Base-by-base conservation (phyloP, 1,140 invertebrate genomes). In the Polyergus mexicanus region DNA sequence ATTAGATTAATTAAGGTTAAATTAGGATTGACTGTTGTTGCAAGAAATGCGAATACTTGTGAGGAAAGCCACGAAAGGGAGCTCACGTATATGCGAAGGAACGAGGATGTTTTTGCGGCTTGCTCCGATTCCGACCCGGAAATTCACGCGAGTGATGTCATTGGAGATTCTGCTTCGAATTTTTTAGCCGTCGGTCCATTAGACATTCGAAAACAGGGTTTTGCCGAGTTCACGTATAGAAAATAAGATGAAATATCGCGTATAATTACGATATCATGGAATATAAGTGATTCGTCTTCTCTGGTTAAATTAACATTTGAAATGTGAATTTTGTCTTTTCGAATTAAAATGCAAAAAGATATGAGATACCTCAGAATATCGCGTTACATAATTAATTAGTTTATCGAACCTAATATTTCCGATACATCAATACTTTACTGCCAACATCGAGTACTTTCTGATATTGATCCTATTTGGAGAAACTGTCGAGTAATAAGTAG, bases 231-330 rank as follows among this genome's bases (percentile, higher is more conserved):
- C 41, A 38, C 25, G 25, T 16, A 8, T 32, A 65, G 19, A 51
- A 1, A 77, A 28, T 28, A 28, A 51, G 11, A 76, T 77, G n/a
- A 78, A 78, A 66, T 78, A 65, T 65, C 28, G 19, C 28, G n/a
- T 35, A 22, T 63, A 63, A 63, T 77, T n/a, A 11, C 7, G 75
- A 32, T 44, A 76, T 28, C 74, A 2, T 60, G 58, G 5, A 35
- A 63, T 47, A 44, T 77, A 56, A 78, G 10, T 11, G 41, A 11
- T 8, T 38, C 6, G 16, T 60, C 22, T 10, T 44, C 2, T 76
- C 32, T 38, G 19, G 11, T 16, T 56, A 10, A 35, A 78, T 78
- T 66, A 78, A 51, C 41, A 66, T 78, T 78, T 66, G 16, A 65
- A 8, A 65, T 35, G 6, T 35, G 6, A 66, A 66, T 78, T 56